phyloP scores from a whole-genome alignment of 2,888 invertebrate species.

The Lepeophtheirus nordmannii region DNA sequence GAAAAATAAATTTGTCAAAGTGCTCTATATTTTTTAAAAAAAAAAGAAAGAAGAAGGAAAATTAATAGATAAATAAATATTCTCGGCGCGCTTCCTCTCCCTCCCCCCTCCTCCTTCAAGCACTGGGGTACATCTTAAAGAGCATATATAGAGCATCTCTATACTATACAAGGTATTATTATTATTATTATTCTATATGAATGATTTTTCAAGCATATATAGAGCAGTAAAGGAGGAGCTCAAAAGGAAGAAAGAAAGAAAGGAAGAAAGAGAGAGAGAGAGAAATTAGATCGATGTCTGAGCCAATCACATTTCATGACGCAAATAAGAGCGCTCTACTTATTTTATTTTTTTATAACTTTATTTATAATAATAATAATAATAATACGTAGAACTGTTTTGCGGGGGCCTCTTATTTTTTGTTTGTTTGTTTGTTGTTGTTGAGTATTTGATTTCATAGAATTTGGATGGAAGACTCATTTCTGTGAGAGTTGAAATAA shows the following conservation, averaged over 20 bases:
- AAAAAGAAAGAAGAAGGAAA: no score
- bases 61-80: no score
- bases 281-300: neutral
- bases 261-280: neutral
- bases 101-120: no score
- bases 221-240: conserved; percentile 5
- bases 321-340: neutral
- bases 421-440: no score
- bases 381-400: neutral
- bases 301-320: neutral
- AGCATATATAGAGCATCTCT: neutral
- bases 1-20: no score
- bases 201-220: neutral
- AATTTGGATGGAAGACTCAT: no score
- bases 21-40: no score
- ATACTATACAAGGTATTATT: no score
- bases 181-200: no score
- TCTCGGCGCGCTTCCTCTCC: no score
- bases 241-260: neutral
- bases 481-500: no score
- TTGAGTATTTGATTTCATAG: no score
- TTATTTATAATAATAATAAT: neutral
- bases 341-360: neutral
- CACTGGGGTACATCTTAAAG: neutral
- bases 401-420: neutral